A percentile compares a stretch with the other conserved stretches of the same genome.
Evolutionary conservation across 2,113 vertebrate genomes (phyloP).

Genomic region (Oncorhynchus gorbuscha): DNA sequence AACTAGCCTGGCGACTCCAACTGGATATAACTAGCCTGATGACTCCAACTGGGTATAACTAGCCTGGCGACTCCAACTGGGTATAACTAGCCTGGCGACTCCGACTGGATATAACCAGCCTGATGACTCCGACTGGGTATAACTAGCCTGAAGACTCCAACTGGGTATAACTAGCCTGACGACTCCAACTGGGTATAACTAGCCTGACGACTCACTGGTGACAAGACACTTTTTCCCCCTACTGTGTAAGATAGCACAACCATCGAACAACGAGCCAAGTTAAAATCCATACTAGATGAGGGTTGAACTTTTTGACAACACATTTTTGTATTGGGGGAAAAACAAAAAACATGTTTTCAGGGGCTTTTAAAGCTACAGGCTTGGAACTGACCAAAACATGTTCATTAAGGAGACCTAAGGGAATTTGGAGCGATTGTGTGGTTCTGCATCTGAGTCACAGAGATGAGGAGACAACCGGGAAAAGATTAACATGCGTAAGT

Average conservation of each 20-base stretch:
- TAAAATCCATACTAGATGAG: not conserved
- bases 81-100: too few species aligned
- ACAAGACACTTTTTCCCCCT: too few species aligned
- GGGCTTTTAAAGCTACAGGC: not conserved
- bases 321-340: not conserved
- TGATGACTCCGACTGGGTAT: too few species aligned
- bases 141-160: too few species aligned
- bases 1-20: too few species aligned
- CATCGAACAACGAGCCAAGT: not conserved
- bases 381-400: not conserved
- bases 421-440: constrained; percentile 1
- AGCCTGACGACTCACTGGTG: too few species aligned
- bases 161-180: too few species aligned
- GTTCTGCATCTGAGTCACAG: constrained; percentile 16
- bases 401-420: constrained; percentile 9
- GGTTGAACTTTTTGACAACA: not conserved
- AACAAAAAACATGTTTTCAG: not conserved
- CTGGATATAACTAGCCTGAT: too few species aligned
- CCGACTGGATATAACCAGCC: too few species aligned
- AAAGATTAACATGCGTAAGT: not conserved
- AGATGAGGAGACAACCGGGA: constrained; percentile 7
- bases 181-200: too few species aligned
- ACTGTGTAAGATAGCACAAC: not conserved
- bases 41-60: too few species aligned
- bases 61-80: too few species aligned